These are phyloP conservation scores for Girardinus metallicus DNA, from an alignment of 2,797 vertebrate species.

Conservation along the genomic window DNA sequence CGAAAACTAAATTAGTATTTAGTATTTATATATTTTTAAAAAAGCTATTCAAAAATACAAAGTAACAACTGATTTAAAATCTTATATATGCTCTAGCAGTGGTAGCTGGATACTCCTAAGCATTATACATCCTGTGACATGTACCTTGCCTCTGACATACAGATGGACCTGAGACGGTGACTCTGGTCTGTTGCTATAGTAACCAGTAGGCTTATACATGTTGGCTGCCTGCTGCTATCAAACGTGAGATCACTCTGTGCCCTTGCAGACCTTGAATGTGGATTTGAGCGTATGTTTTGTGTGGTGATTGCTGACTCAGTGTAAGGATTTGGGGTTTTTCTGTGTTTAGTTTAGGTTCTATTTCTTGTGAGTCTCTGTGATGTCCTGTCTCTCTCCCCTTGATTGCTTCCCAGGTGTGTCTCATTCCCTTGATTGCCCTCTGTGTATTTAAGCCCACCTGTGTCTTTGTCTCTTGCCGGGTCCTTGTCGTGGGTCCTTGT, in stretches of 20 bases:
- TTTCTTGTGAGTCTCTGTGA: too few species aligned
- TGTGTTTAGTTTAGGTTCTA: too few species aligned
- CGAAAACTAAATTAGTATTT: not conserved
- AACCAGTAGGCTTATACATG: conserved; percentile 82
- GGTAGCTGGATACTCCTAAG: not conserved
- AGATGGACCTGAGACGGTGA: conserved; percentile 19
- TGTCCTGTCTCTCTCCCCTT: too few species aligned
- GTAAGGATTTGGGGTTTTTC: too few species aligned
- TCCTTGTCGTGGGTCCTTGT: too few species aligned
- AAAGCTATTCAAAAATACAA: not conserved
- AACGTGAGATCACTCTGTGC: conserved; percentile 57
- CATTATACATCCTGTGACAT: not conserved
- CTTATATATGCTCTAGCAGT: not conserved
- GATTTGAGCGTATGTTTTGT: conserved; percentile 6
- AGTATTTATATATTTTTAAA: not conserved
- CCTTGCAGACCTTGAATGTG: conserved; percentile 31
- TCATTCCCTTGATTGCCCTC: too few species aligned
- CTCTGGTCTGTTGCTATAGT: conserved; percentile 85
- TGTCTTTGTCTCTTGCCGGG: too few species aligned
- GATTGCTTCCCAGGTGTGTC: too few species aligned
- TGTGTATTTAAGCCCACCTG: too few species aligned
- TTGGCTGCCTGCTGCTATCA: conserved; percentile 69
- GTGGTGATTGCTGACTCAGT: conserved; percentile 47
- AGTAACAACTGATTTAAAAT: not conserved
- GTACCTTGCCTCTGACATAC: not conserved